Percentiles rank a stretch among this genome's conserved stretches.
Conservation (phyloP, 1,140 invertebrate species). For the Aphis gossypii region DNA sequence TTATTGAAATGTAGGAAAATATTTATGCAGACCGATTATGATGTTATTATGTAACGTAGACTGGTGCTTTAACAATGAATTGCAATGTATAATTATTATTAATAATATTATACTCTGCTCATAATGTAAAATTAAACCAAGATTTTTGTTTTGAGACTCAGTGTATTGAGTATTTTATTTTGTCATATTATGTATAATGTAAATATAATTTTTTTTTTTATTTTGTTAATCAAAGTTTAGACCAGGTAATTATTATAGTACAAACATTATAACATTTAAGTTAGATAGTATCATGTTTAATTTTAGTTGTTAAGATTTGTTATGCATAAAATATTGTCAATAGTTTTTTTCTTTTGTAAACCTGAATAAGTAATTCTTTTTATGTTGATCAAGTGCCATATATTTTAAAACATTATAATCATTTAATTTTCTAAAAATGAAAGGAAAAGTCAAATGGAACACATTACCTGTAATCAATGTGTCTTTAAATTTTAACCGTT, state of each 20-base stretch:
- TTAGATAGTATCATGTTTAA: slow-evolving; percentile 36
- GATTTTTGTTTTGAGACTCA: slow-evolving; percentile 22
- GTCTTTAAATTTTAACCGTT: neutral
- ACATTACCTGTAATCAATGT: neutral
- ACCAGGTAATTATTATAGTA: slow-evolving; percentile 48
- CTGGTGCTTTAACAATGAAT: slow-evolving; percentile 48
- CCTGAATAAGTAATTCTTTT: neutral
- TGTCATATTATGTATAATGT: slow-evolving; percentile 17
- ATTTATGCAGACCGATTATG: neutral
- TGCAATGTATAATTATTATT: slow-evolving; percentile 35
- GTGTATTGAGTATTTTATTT: slow-evolving; percentile 49
- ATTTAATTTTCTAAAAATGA: neutral
- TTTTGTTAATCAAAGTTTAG: slow-evolving; percentile 47
- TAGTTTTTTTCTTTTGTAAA: slow-evolving; percentile 28
- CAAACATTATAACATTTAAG: slow-evolving; percentile 49
- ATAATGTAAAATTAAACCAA: slow-evolving; percentile 34
- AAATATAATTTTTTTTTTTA: slow-evolving; percentile 42
- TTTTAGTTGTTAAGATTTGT: slow-evolving; percentile 50
- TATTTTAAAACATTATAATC: slow-evolving; percentile 33
- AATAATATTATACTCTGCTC: slow-evolving; percentile 42
- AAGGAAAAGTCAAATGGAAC: neutral
- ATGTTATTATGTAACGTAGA: slow-evolving; percentile 37
- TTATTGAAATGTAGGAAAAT: slow-evolving; percentile 3
- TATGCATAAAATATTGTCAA: neutral
- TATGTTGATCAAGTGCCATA: slow-evolving; percentile 54